Percentiles rank a stretch among this genome's conserved stretches.
These are phyloP conservation scores for Myotis vivesi DNA, from an alignment of 2,797 vertebrate species.

Conservation along the genomic window DNA sequence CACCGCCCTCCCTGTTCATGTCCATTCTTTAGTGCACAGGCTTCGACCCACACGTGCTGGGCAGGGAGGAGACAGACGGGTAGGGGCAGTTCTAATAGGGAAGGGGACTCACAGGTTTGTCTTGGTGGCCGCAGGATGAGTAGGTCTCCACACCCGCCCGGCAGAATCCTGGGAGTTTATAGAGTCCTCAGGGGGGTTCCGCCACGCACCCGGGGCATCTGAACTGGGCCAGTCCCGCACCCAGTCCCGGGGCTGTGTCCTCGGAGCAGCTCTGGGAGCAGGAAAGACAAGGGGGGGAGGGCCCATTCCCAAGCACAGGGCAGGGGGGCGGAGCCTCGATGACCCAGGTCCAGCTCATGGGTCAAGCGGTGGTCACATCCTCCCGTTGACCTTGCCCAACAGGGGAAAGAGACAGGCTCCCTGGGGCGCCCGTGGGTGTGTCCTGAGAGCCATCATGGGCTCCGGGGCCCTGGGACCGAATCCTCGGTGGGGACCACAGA, in stretches of 20 bases:
- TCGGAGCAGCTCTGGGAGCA: not conserved
- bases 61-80: not conserved
- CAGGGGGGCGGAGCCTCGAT: not conserved
- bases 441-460: not conserved
- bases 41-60: not conserved
- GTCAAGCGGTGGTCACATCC: not conserved
- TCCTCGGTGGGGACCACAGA: not conserved
- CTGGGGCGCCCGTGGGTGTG: not conserved
- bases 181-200: not conserved
- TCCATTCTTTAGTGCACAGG: too few relatives aligned
- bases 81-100: not conserved
- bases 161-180: not conserved
- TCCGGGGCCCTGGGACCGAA: not conserved
- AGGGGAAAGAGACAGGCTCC: not conserved
- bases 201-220: not conserved
- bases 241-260: not conserved
- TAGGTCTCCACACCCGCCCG: not conserved
- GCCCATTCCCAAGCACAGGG: not conserved
- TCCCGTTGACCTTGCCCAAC: not conserved
- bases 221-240: not conserved
- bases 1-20: too few relatives aligned
- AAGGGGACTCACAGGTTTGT: not conserved
- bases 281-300: rapidly evolving
- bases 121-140: not conserved
- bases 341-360: too few relatives aligned